These are phyloP conservation scores for Burhinus bistriatus DNA, from an alignment of 2,113 vertebrate genomes.

Conservation along the genomic window DNA sequence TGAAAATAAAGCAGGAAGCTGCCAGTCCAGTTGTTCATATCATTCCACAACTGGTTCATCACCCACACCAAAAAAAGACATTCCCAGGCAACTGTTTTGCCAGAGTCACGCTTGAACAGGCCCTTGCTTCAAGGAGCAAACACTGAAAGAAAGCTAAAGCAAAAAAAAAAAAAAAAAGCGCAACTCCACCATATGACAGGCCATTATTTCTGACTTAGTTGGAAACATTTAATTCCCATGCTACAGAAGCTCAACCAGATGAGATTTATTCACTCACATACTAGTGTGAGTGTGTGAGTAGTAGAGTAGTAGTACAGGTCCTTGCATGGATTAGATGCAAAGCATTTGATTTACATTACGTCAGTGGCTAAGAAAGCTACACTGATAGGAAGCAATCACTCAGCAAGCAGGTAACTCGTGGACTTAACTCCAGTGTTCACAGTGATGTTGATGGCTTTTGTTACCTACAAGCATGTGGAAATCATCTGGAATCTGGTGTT, in stretches of 20 bases:
- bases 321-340: not conserved
- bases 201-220: not conserved
- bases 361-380: slow-evolving; percentile 1
- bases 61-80: not conserved
- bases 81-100: not conserved
- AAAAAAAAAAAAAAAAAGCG: not conserved
- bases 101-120: not conserved
- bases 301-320: not conserved
- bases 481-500: not conserved
- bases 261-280: not conserved
- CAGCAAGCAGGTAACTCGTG: not conserved
- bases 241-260: not conserved
- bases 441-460: not conserved
- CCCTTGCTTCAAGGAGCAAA: not conserved
- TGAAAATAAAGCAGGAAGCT: not conserved
- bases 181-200: not conserved
- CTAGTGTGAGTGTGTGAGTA: too few relatives aligned
- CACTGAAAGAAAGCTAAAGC: not conserved
- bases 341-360: not conserved
- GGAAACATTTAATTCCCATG: slow-evolving; percentile 13
- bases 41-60: not conserved
- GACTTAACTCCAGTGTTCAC: not conserved
- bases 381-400: not conserved
- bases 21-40: not conserved
- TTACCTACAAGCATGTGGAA: not conserved